Conservation (phyloP, 2,797 vertebrate genomes). For the Synanceia verrucosa region DNA sequence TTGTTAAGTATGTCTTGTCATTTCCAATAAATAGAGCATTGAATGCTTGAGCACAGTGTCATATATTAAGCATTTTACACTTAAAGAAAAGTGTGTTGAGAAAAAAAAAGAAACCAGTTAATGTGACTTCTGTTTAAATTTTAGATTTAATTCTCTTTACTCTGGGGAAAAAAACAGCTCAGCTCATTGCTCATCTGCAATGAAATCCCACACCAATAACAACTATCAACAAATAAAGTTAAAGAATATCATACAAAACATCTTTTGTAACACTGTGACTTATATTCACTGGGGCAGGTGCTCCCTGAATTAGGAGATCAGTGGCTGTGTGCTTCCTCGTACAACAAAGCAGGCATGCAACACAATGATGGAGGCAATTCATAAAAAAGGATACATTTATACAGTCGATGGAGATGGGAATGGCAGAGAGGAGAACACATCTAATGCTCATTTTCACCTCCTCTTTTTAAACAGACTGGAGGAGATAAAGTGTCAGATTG, state of each 20-base stretch:
- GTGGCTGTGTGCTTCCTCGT: conserved; percentile 83
- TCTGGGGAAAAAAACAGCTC: conserved; percentile 88
- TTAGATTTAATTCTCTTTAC: conserved; percentile 84
- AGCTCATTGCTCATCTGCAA: too few relatives aligned
- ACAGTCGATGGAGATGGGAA: conserved; percentile 54
- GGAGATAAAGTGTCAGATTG: neutral
- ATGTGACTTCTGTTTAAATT: conserved; percentile 64
- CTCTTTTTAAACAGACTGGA: conserved; percentile 7
- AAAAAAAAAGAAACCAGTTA: neutral
- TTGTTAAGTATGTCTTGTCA: conserved; percentile 84
- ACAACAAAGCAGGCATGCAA: conserved; percentile 67
- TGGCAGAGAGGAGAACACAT: conserved; percentile 46
- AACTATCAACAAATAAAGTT: conserved; percentile 94
- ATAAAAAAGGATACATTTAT: conserved; percentile 26
- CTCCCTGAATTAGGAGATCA: conserved; percentile 87
- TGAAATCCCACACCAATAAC: conserved; percentile 91
- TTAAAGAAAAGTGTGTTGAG: neutral
- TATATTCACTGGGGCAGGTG: conserved; percentile 83
- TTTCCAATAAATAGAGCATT: conserved; percentile 87
- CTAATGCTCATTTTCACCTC: conserved; percentile 14
- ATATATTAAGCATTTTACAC: neutral
- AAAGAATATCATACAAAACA: conserved; percentile 93
- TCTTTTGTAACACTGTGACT: conserved; percentile 94
- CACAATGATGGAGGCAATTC: conserved; percentile 50
- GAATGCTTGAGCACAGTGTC: conserved; percentile 69